Evolutionary conservation across 2,888 invertebrate species (phyloP).

Genomic region (Adelognathus sp.): DNA sequence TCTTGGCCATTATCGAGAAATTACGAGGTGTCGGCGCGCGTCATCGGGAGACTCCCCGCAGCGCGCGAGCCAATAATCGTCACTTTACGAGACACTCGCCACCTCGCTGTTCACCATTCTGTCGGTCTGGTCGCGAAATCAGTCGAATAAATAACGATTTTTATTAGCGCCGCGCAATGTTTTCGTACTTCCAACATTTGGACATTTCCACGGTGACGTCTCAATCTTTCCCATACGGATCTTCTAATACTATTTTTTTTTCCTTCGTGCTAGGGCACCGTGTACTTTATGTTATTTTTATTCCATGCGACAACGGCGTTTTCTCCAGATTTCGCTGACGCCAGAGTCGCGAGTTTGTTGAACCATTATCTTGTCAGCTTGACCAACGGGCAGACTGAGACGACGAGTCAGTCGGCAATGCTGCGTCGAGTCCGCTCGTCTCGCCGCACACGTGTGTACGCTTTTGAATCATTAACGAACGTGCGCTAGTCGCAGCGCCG

Average conservation of each 20-base stretch:
- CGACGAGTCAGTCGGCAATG: constrained; percentile 15
- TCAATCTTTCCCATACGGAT: not conserved
- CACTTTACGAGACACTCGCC: not conserved
- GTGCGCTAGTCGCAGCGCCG: constrained; percentile 16
- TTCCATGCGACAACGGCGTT: constrained; percentile 31
- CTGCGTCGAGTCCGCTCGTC: constrained; percentile 26
- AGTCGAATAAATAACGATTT: not conserved
- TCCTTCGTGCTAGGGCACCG: not conserved
- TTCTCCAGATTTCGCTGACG: constrained; percentile 40
- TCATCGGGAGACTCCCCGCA: not conserved
- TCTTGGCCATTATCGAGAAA: not conserved
- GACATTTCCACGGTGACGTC: not conserved
- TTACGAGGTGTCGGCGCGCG: constrained; percentile 21
- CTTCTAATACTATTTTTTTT: not conserved
- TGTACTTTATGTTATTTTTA: constrained; percentile 22
- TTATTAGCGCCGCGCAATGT: not conserved
- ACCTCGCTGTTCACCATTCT: constrained; percentile 1
- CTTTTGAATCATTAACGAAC: constrained; percentile 47
- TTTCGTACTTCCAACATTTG: not conserved
- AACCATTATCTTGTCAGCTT: constrained; percentile 56
- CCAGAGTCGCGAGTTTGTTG: constrained; percentile 49
- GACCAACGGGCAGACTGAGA: constrained; percentile 8
- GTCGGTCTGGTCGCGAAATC: not conserved
- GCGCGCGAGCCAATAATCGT: not conserved
- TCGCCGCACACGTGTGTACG: constrained; percentile 22